A percentile compares a stretch with the other conserved stretches of the same genome.
Evolutionary conservation across 2,113 vertebrate genomes (phyloP).

Genomic region (Peromyscus polionotus): DNA sequence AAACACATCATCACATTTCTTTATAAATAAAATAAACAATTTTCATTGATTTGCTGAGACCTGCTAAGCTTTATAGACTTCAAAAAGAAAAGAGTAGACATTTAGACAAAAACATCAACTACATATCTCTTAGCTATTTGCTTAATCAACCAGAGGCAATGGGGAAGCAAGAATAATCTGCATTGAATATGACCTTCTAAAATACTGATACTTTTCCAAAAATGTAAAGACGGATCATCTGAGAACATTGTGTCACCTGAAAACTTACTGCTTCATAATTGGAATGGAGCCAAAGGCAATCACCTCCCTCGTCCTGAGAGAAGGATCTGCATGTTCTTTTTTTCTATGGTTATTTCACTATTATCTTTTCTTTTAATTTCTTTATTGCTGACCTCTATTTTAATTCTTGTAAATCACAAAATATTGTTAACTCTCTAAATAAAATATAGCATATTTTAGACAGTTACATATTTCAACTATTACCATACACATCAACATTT

Average conservation of each 20-base stretch:
- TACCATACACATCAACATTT: background rate
- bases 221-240: background rate
- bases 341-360: background rate
- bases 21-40: slow-evolving; percentile 3
- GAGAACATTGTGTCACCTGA: background rate
- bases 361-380: background rate
- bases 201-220: background rate
- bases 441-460: background rate
- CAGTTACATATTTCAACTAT: background rate
- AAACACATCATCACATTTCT: background rate
- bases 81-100: background rate
- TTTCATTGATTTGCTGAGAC: slow-evolving; percentile 13
- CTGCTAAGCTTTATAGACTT: background rate
- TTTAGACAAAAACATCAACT: background rate
- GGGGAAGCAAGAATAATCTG: background rate
- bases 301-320: background rate
- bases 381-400: background rate
- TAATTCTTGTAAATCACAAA: slow-evolving; percentile 29
- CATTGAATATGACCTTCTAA: background rate
- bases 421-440: background rate
- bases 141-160: background rate
- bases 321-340: background rate
- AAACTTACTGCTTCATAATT: background rate
- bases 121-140: background rate
- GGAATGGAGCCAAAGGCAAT: background rate